A percentile compares a stretch with the other conserved stretches of the same genome.
These are phyloP conservation scores for Charanyca ferruginea DNA, from an alignment of 2,888 invertebrate species.

Conservation along the genomic window DNA sequence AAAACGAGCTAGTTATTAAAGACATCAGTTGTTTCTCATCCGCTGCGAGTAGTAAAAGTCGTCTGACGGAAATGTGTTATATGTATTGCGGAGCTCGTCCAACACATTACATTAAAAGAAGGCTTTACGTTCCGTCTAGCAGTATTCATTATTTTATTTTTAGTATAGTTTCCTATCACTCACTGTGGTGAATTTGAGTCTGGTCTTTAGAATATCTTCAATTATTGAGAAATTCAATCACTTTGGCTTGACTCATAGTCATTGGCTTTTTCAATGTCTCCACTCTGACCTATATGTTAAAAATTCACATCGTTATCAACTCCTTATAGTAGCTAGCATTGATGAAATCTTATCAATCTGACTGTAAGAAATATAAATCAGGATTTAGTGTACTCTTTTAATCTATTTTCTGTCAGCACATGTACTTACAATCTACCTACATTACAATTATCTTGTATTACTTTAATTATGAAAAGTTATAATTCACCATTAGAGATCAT, in stretches of 20 bases:
- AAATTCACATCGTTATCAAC: no score
- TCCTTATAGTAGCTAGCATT: no score
- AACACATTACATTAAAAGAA: background rate
- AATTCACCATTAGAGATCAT: background rate
- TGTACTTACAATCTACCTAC: no score
- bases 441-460: no score
- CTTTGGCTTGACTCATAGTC: background rate
- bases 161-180: background rate
- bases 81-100: slow-evolving; percentile 2
- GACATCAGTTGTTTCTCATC: slow-evolving; percentile 23
- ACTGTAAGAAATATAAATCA: no score
- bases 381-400: no score
- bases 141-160: background rate
- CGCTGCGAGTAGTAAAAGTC: slow-evolving; percentile 1
- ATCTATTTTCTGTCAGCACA: no score
- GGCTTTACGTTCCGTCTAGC: background rate
- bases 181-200: no score
- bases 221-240: background rate
- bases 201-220: background rate
- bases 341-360: no score
- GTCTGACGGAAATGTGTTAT: slow-evolving; percentile 8
- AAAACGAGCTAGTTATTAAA: slow-evolving; percentile 14
- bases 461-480: background rate
- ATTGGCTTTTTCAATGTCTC: no score
- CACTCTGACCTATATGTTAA: no score